phyloP scores from a whole-genome alignment of 2,113 vertebrate species.

The Cottus gobio region DNA sequence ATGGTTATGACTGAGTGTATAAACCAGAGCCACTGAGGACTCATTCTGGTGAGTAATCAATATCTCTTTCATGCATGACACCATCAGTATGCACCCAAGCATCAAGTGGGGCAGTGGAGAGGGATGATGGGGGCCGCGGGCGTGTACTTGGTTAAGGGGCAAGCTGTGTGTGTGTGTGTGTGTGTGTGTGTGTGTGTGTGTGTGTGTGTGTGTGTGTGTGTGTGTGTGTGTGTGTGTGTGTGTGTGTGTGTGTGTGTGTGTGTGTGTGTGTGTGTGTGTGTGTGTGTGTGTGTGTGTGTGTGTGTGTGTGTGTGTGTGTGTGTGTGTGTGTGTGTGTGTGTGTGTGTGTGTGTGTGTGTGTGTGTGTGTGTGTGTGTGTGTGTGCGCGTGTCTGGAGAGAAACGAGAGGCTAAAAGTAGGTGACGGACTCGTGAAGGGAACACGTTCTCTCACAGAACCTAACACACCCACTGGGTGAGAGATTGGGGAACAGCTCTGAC shows the following conservation, averaged over 20 bases:
- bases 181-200: not conserved
- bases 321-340: not conserved
- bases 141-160: constrained; percentile 12
- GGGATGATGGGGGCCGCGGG: not conserved
- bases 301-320: not conserved
- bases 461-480: constrained; percentile 38
- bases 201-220: not conserved
- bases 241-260: not conserved
- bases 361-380: not conserved
- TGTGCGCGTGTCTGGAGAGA: constrained; percentile 16
- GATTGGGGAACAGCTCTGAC: constrained; percentile 41
- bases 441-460: constrained; percentile 6
- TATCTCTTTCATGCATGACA: constrained; percentile 80
- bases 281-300: not conserved
- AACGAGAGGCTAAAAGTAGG: constrained; percentile 42
- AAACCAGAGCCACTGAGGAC: constrained; percentile 44
- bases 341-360: not conserved
- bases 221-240: too few relatives aligned
- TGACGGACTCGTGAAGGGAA: constrained; percentile 34
- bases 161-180: not conserved
- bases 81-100: constrained; percentile 73
- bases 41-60: constrained; percentile 79
- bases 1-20: constrained; percentile 15
- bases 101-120: constrained; percentile 25
- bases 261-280: not conserved